Conservation (phyloP, 2,888 invertebrate species). For the Synanthedon tipuliformis region DNA sequence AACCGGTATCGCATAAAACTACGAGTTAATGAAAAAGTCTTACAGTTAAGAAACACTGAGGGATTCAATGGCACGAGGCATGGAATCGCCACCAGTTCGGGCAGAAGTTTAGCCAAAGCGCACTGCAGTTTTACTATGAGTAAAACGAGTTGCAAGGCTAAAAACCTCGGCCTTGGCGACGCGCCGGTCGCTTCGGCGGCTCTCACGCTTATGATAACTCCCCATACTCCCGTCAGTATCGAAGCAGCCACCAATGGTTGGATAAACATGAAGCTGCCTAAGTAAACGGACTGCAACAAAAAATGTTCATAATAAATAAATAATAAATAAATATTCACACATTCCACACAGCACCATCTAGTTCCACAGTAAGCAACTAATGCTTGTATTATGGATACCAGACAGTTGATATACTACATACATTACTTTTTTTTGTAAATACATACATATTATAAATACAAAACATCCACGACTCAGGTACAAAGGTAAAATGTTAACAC, state of each 20-base stretch:
- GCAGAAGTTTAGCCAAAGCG: constrained; percentile 66
- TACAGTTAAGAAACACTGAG: constrained; percentile 74
- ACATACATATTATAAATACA: no score
- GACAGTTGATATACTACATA: no score
- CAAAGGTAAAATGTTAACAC: no score
- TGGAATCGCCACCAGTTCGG: constrained; percentile 60
- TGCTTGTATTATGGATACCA: no score
- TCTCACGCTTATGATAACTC: constrained; percentile 73
- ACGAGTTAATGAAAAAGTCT: constrained; percentile 24
- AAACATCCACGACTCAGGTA: no score
- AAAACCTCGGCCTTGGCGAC: constrained; percentile 58
- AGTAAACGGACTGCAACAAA: constrained; percentile 64
- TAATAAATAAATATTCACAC: no score
- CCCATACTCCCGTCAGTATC: constrained; percentile 77
- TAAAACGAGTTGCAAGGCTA: constrained; percentile 74
- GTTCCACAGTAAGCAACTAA: no score
- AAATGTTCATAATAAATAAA: no score
- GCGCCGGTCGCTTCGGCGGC: constrained; percentile 46
- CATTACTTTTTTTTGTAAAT: no score
- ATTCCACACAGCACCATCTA: no score
- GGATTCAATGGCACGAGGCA: constrained; percentile 76
- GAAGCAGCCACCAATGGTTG: constrained; percentile 75
- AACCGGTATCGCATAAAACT: background rate
- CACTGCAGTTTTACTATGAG: constrained; percentile 77
- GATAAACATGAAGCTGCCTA: constrained; percentile 70